Evolutionary conservation across 2,888 invertebrate genomes (phyloP).

Genomic region (Idaea straminata): DNA sequence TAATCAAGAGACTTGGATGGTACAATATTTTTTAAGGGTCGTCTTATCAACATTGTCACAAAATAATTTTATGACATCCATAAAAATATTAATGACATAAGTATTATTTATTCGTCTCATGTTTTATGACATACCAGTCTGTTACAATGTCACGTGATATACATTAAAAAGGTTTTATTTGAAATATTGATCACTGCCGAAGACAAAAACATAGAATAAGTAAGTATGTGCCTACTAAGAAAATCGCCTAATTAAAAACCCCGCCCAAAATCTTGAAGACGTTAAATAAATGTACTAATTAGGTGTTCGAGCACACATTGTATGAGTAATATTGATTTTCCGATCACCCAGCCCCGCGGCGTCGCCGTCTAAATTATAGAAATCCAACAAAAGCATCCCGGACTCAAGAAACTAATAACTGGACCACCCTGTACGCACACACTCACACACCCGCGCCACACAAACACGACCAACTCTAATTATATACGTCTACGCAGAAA

Average conservation of each 20-base stretch:
- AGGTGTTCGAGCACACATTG: constrained; percentile 37
- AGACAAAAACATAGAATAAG: neutral
- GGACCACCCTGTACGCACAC: constrained; percentile 53
- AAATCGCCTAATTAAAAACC: neutral
- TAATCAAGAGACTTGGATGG: neutral
- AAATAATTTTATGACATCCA: neutral
- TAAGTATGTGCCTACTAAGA: neutral
- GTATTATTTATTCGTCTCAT: neutral
- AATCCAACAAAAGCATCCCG: constrained; percentile 78
- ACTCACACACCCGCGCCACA: constrained; percentile 33
- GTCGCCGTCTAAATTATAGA: constrained; percentile 76
- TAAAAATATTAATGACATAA: neutral
- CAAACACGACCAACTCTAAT: constrained; percentile 57
- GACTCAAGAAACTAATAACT: constrained; percentile 79
- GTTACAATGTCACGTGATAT: neutral
- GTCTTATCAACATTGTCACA: neutral
- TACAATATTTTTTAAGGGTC: neutral
- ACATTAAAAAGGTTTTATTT: neutral
- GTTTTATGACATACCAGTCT: neutral
- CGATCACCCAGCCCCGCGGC: constrained; percentile 39
- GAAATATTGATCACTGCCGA: neutral
- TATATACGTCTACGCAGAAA: constrained; percentile 79
- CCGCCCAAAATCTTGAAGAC: constrained; percentile 15
- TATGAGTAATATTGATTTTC: constrained; percentile 55
- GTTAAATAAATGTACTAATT: constrained; percentile 29